Base-by-base conservation (phyloP, 1,140 invertebrate species). In the Papilio helenus region DNA sequence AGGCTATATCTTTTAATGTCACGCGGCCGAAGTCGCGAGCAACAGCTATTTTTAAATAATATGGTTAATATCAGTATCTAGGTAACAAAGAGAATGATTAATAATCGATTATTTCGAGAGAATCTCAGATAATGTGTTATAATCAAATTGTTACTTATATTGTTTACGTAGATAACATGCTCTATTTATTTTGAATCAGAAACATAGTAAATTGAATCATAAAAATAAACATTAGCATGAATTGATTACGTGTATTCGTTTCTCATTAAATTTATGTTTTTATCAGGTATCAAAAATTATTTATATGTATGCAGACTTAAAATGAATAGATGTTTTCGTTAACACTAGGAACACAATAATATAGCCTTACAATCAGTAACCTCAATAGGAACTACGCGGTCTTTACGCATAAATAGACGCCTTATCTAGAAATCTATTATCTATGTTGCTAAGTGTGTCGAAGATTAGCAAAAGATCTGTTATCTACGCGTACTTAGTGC, bases 371-470 rank as follows among this genome's bases (percentile, higher is more conserved):
- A 29, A 68, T 68, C 61, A 34, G 12, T 29, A 29, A 68, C 61
- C 61, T 68, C 26, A 68, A 68, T 68, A 68, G 5, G 23, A 29
- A 68, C 20, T 61, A 61, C 23, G 26, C 34, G 34, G 10, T 23
- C 55, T 9, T 58, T 61, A 61, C 61, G 61, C 26, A 68, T 68
- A 68, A 68, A 68, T 29, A 29, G 26, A 68, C 61, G 61, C 61
- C 5, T 34, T 68, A 68, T 68, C 61, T 68, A 16, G 26, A 68
- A 68, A 68, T 68, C 61, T 68, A 68, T 68, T 68, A 68, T 68
- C 61, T 68, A 68, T 12, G 61, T 68, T 68, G 61, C 26, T 61
- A 29, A 68, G 61, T 68, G 26, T 68, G 61, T 68, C 61, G 61
- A 68, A 68, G 61, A 68, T 68, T 68, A 68, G 61, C 61, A 68